Conservation (phyloP, 2,888 invertebrate genomes). For the Merodon equestris region DNA sequence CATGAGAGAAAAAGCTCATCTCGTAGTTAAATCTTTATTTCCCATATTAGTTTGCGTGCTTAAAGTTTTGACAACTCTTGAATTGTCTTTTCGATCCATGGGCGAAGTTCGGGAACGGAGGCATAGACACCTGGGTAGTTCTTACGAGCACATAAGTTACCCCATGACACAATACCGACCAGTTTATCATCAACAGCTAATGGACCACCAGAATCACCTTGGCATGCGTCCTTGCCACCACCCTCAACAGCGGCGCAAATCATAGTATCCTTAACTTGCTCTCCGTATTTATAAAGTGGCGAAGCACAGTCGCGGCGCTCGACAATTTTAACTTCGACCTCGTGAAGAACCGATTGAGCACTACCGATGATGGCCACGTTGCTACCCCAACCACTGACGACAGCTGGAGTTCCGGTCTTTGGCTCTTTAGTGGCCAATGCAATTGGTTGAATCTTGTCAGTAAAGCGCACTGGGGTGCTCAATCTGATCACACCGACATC, state of each 20-base stretch:
- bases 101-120: slow-evolving; percentile 70
- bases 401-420: slow-evolving; percentile 71
- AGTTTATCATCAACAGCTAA: slow-evolving; percentile 71
- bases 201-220: slow-evolving; percentile 79
- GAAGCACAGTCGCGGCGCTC: no score
- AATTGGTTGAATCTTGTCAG: slow-evolving; percentile 70
- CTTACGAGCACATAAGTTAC: slow-evolving; percentile 73
- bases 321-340: no score
- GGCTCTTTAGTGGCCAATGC: slow-evolving; percentile 71
- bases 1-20: no score
- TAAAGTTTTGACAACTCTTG: slow-evolving; percentile 68
- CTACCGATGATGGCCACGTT: no score
- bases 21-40: no score
- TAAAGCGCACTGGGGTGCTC: slow-evolving; percentile 71
- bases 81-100: slow-evolving; percentile 71
- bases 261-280: slow-evolving; percentile 71
- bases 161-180: slow-evolving; percentile 78
- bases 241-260: slow-evolving; percentile 72
- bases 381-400: slow-evolving; percentile 72
- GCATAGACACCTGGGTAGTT: slow-evolving; percentile 76
- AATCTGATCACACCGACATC: slow-evolving; percentile 79
- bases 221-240: slow-evolving; percentile 75
- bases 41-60: no score
- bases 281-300: no score
- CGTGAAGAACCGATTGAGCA: no score